phyloP scores from a whole-genome alignment of 2,797 vertebrate genomes.

The Poeciliopsis infans region DNA sequence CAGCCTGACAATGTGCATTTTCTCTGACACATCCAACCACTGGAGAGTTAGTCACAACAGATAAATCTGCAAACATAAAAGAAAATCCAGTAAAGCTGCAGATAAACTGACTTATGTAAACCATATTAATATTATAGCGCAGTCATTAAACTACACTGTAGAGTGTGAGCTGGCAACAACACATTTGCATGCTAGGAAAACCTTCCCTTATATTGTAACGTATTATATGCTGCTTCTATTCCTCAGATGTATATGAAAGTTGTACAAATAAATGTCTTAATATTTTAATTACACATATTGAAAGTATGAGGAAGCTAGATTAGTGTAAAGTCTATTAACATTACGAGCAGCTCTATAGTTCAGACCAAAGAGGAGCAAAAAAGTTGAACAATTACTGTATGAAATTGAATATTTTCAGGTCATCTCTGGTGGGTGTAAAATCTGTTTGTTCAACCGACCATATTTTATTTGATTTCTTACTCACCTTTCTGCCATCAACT shows the following conservation, averaged over 20 bases:
- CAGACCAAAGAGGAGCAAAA: too few relatives aligned
- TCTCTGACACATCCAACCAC: slow-evolving; percentile 21
- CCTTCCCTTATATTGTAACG: neutral
- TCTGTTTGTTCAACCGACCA: neutral
- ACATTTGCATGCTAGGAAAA: neutral
- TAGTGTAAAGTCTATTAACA: too few relatives aligned
- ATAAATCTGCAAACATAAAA: slow-evolving; percentile 4
- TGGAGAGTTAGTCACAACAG: neutral
- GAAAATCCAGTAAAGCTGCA: neutral
- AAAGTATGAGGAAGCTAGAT: too few relatives aligned
- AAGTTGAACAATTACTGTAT: too few relatives aligned
- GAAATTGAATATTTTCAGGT: neutral
- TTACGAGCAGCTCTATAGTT: too few relatives aligned
- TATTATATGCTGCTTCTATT: neutral
- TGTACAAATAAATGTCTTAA: neutral
- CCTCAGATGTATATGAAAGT: neutral
- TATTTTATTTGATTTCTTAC: neutral
- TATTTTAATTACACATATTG: too few relatives aligned
- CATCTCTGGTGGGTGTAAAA: neutral
- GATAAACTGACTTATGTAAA: neutral
- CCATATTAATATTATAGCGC: neutral
- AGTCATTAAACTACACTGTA: neutral
- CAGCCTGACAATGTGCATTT: slow-evolving; percentile 37
- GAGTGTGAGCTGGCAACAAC: neutral
- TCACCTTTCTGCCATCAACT: neutral